Evolutionary conservation across 1,140 invertebrate species (phyloP), one percentile per base, ranked within the genome.

Genomic region (Formica selysi): DNA sequence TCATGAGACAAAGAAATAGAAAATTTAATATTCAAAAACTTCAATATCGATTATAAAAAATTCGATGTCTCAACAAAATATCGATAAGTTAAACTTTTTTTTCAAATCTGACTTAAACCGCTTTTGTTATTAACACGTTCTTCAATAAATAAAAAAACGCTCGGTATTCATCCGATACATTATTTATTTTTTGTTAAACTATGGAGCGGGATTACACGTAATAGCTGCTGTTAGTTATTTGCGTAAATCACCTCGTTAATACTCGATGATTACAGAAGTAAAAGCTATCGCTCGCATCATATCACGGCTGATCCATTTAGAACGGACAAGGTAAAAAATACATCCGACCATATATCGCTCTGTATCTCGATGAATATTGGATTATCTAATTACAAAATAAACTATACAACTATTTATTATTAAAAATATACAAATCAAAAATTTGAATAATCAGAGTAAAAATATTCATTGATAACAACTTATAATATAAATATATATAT

Each of bases 241-340:
- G 41, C 19, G 29, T 32, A 61, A 83, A 83, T 62, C 38, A 73
- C 22, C 73, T 62, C 57, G 68, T 61, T 61, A 41, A 38, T 44
- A 81, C 26, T 83, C 38, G 61, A 70, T 4, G 67, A 41, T 73
- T 81, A 59, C 54, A 83, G 41, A 83, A 26, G 54, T 68, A 61
- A 83, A 83, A 83, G 29, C 79, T 74, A 83, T 83, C 54, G 51
- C 44, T 79, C n/a, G 22, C 76, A 57, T 80, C 64, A 70, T 22
- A 61, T 83, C 79, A 83, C 68, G 79, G 67, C 26, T 83, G 68
- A 83, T 73, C 51, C 19, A 81, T 81, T 81, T 68, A 73, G 38
- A 32, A 44, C 3, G 22, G 13, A 83, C 11, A 61, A 83, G 29
- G 13, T 68, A 73, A 38, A 29, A 83, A 73, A 74, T 48, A 67